Evolutionary conservation across 2,797 vertebrate genomes (phyloP), one percentile per base, ranked within the genome.

Genomic region (Gymnoscopelus braueri): DNA sequence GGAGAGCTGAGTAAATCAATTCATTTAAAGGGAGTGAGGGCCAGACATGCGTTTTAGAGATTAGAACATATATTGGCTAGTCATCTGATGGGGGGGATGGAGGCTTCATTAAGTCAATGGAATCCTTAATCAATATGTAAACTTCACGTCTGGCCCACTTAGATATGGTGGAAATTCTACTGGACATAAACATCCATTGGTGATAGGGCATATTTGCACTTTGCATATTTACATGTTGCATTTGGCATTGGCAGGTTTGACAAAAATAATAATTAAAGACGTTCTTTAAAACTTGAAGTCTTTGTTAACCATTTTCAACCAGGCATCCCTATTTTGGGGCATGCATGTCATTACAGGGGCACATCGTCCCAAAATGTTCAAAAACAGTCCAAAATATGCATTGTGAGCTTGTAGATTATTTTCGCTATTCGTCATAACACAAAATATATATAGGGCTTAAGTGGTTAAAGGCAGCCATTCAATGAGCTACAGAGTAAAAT

Each of bases 101-200:
- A 94, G 91, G 89, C 90, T 96, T 97, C 96, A 97, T 97, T 97
- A 97, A 96, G 95, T 95, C 95, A 95, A 97, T 97, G 96, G 95
- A 96, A 96, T 95, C 94, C 93, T 95, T 95, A 96, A 98, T 98
- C 97, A 95, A 96, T 96, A 94, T 89, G 93, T 91, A 95, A 96
- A 95, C 93, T 95, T 94, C 92, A 92, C 93, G 93, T 94, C 78
- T 85, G 94, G 88, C 92, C 91, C 93, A 94, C 93, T 93, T 56
- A 3, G 58, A 83, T 65, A 87, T 71, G 71, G 77, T 65, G 50
- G 68, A 74, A 60, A 80, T 83, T 88, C 81, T 74, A 54, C 63
- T 80, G 74, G 65, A 78, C 77, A 72, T 83, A 82, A 82, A 74
- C 82, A 84, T 89, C 78, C 73, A 67, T 51, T 67, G 71, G 47